These are phyloP conservation scores for Terrapene triunguis DNA, from an alignment of 2,113 vertebrate genomes.

Conservation along the genomic window DNA sequence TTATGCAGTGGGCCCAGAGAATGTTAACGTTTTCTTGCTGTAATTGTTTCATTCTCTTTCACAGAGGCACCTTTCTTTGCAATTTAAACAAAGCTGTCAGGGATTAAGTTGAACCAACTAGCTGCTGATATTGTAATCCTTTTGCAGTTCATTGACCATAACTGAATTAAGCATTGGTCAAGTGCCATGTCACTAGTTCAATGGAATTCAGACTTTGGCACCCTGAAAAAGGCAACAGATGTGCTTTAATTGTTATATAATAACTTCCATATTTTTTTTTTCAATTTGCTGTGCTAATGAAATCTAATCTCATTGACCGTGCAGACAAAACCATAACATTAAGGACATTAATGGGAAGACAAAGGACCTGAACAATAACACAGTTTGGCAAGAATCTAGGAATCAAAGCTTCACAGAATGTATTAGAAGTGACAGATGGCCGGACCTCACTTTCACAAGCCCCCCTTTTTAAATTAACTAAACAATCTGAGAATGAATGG, in stretches of 20 bases:
- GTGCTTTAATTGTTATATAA: conserved; percentile 72
- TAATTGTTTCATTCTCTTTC: conserved; percentile 59
- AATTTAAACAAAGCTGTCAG: conserved; percentile 50
- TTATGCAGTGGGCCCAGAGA: conserved; percentile 24
- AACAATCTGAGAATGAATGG: background rate
- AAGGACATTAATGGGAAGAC: conserved; percentile 59
- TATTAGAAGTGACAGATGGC: background rate
- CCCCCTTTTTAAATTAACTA: background rate
- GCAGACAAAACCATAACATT: conserved; percentile 50
- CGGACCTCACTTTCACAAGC: background rate
- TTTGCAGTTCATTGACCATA: conserved; percentile 71
- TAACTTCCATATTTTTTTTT: conserved; percentile 23
- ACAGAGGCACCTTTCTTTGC: conserved; percentile 34
- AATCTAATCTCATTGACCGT: conserved; percentile 65
- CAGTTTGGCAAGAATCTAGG: conserved; percentile 4
- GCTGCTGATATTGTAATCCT: conserved; percentile 67
- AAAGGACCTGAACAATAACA: conserved; percentile 42
- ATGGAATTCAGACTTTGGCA: conserved; percentile 76
- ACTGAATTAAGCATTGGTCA: conserved; percentile 69
- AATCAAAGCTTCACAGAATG: background rate
- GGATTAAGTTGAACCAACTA: conserved; percentile 38
- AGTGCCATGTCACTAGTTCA: conserved; percentile 71
- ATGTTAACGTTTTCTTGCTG: conserved; percentile 44
- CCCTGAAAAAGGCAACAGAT: conserved; percentile 65
- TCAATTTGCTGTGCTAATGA: conserved; percentile 60